Percentiles rank a stretch among this genome's conserved stretches.
Evolutionary conservation across 2,888 invertebrate species (phyloP).

Genomic region (Peribatodes rhomboidaria): DNA sequence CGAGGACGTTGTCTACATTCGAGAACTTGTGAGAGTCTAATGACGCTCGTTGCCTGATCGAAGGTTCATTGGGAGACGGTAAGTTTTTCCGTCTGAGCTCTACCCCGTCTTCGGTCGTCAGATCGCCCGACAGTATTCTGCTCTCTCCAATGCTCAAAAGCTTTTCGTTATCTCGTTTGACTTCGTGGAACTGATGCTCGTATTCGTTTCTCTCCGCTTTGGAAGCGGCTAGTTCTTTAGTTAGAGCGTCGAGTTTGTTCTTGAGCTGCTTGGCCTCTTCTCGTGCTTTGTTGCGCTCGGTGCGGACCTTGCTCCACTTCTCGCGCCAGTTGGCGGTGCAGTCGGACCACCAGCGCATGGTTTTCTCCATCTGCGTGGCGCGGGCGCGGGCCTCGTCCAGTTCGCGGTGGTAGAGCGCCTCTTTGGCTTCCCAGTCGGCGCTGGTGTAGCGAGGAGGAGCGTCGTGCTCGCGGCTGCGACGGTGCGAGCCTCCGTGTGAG

Average conservation of each 20-base stretch:
- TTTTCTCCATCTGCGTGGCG: conserved; percentile 99
- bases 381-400: conserved; percentile 97
- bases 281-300: conserved; percentile 96
- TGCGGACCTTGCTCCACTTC: conserved; percentile 98
- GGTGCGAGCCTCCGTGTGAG: conserved; percentile 89
- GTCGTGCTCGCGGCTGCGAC: conserved; percentile 88
- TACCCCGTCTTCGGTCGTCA: conserved; percentile 75
- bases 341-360: conserved; percentile 99
- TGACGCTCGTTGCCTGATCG: conserved; percentile 73
- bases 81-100: conserved; percentile 75
- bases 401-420: conserved; percentile 90
- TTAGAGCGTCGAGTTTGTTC: conserved; percentile 91
- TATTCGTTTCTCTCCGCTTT: conserved; percentile 93
- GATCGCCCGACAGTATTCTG: conserved; percentile 73
- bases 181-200: conserved; percentile 91
- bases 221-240: conserved; percentile 91
- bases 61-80: conserved; percentile 70
- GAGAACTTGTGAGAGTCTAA: conserved; percentile 81
- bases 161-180: conserved; percentile 93
- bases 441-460: conserved; percentile 88
- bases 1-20: conserved; percentile 76
- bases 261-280: conserved; percentile 95
- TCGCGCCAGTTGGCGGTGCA: conserved; percentile 99
- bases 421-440: conserved; percentile 93
- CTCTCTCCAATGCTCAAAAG: conserved; percentile 86